Evolutionary conservation across 2,888 invertebrate genomes (phyloP).

Genomic region (Trichogramma evanescens): DNA sequence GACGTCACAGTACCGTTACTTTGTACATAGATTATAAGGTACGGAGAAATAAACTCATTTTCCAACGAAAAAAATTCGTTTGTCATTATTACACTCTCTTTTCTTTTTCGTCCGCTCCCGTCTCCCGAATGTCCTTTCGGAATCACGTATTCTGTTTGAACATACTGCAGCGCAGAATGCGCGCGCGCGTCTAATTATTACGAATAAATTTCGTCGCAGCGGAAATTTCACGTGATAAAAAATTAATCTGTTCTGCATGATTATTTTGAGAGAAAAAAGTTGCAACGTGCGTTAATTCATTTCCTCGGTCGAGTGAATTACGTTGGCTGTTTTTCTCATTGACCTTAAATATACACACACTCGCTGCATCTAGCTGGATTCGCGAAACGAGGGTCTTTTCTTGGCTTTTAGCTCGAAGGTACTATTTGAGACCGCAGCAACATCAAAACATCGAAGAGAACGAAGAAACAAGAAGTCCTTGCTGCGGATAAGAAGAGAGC

Average conservation of each 20-base stretch:
- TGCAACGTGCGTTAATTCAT: not conserved
- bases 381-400: no score
- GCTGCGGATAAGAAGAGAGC: no score
- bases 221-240: no score
- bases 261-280: not conserved
- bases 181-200: not conserved
- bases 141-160: not conserved
- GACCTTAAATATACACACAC: no score
- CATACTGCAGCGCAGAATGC: not conserved
- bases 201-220: no score
- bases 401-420: no score
- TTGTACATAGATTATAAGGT: constrained; percentile 47
- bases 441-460: no score
- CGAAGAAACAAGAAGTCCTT: no score
- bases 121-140: not conserved
- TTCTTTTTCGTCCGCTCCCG: constrained; percentile 7
- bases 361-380: no score
- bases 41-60: constrained; percentile 48
- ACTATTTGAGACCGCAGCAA: no score
- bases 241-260: not conserved
- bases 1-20: constrained; percentile 42
- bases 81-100: constrained; percentile 9
- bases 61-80: constrained; percentile 36
- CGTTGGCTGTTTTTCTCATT: no score
- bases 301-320: not conserved